Conservation (phyloP, 1,140 invertebrate species). For the Microvelia longipes region DNA sequence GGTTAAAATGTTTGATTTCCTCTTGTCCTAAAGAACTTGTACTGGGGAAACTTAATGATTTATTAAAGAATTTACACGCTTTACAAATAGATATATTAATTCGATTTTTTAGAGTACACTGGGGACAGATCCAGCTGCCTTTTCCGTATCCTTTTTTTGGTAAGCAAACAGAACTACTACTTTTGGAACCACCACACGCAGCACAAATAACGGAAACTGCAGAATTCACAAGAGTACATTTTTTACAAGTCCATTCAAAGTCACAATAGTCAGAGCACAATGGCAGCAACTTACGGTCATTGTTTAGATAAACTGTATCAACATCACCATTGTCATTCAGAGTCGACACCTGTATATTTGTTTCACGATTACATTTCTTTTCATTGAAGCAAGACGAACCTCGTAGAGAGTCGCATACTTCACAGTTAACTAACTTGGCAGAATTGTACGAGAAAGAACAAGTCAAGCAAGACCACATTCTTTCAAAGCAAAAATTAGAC, state of each 20-base stretch:
- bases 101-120: constrained; percentile 72
- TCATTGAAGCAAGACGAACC: constrained; percentile 45
- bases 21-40: not conserved
- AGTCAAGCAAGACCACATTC: constrained; percentile 73
- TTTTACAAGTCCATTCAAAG: constrained; percentile 63
- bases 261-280: constrained; percentile 3
- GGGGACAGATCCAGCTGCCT: constrained; percentile 46
- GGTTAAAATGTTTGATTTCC: not conserved
- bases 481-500: constrained; percentile 31
- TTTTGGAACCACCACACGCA: constrained; percentile 66
- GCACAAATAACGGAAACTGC: constrained; percentile 50
- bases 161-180: constrained; percentile 38
- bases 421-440: constrained; percentile 55
- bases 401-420: constrained; percentile 54
- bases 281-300: constrained; percentile 1
- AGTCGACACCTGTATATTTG: not conserved
- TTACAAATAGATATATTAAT: constrained; percentile 50
- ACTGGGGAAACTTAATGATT: constrained; percentile 6
- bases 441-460: constrained; percentile 79
- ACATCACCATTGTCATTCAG: constrained; percentile 2
- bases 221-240: constrained; percentile 71
- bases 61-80: constrained; percentile 49
- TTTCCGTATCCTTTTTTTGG: not conserved
- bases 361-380: constrained; percentile 37
- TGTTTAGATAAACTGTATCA: constrained; percentile 1